Percentiles rank a stretch among this genome's conserved stretches.
Evolutionary conservation across 2,113 vertebrate species (phyloP).

Genomic region (Cavia aperea): DNA sequence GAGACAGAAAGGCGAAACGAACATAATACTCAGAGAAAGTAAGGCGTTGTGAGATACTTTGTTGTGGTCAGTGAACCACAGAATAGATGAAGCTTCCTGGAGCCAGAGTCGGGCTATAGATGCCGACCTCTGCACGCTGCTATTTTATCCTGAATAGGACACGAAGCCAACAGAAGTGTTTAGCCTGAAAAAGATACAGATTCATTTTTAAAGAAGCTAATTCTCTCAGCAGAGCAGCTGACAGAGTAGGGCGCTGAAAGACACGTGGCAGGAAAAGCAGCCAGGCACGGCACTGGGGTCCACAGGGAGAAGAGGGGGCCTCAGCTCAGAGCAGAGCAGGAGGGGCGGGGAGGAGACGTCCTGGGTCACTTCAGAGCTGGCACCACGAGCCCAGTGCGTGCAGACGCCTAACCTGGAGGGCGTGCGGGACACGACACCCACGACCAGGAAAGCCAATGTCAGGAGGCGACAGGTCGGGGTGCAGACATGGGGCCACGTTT

Average conservation of each 20-base stretch:
- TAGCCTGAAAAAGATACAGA: background rate
- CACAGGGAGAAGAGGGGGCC: background rate
- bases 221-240: background rate
- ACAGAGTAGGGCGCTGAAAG: background rate
- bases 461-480: background rate
- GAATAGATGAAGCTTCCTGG: background rate
- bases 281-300: background rate
- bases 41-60: background rate
- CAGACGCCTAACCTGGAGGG: background rate
- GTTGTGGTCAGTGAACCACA: too few species aligned
- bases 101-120: accelerated
- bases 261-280: background rate
- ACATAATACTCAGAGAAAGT: accelerated
- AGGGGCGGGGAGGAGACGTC: background rate
- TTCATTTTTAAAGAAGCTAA: background rate
- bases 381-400: background rate
- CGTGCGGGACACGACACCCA: background rate
- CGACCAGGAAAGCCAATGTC: background rate
- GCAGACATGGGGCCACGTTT: background rate
- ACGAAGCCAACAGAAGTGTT: background rate
- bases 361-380: background rate
- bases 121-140: background rate
- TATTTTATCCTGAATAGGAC: background rate
- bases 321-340: background rate
- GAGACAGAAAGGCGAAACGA: background rate